These are phyloP conservation scores for Chlorodrepanis virens DNA, from an alignment of 2,113 vertebrate genomes.

Conservation along the genomic window DNA sequence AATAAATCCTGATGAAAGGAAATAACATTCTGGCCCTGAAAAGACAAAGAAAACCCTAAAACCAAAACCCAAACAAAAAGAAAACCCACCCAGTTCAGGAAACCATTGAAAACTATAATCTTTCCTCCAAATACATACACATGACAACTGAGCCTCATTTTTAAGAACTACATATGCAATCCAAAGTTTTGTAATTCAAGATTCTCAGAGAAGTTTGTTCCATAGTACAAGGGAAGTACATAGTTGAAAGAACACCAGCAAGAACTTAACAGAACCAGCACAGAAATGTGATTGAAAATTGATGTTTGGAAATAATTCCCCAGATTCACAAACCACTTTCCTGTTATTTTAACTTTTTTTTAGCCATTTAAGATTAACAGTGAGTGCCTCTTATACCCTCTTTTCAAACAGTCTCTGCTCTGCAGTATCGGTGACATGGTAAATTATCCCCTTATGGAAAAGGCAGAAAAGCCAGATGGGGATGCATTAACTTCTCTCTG, in stretches of 20 bases:
- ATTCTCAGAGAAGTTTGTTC: background rate
- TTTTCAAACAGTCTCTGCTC: background rate
- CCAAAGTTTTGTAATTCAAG: background rate
- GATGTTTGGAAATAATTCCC: background rate
- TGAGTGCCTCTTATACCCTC: background rate
- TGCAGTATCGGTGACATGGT: accelerated
- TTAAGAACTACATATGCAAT: background rate
- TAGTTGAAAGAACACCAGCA: background rate
- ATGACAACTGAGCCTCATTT: background rate
- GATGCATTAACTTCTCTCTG: background rate
- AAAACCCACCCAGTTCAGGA: background rate
- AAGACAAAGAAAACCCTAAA: background rate
- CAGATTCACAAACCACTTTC: background rate
- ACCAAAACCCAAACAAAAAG: background rate
- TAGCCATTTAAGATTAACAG: background rate
- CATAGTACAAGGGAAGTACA: background rate
- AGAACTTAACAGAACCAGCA: background rate
- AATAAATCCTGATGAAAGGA: conserved; percentile 34
- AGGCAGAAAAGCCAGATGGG: background rate
- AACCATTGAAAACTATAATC: background rate
- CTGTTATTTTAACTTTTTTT: background rate
- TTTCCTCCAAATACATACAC: background rate
- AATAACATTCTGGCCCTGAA: conserved; percentile 10
- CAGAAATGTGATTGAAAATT: background rate
- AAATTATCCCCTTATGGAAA: background rate